Evolutionary conservation across 2,797 vertebrate genomes (phyloP), one percentile per base, ranked within the genome.

Genomic region (Buceros bicornis): DNA sequence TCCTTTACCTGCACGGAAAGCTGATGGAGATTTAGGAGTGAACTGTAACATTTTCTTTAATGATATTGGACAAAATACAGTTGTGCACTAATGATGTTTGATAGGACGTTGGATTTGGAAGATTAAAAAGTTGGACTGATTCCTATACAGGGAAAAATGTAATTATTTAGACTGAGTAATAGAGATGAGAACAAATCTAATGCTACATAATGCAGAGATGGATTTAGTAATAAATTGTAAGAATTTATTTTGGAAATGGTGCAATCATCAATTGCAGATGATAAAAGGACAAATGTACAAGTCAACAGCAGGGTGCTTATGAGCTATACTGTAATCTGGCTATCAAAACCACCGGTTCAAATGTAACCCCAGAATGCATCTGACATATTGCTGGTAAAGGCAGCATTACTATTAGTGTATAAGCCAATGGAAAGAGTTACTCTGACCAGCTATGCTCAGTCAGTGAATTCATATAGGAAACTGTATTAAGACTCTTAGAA

Each of bases 21-120:
- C 16, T 56, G 60, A 33, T 0, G 0, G n/a, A n/a, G 4, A 22
- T 88, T 78, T 86, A 60, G 16, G 31, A 86, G 5, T 22, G 29
- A 73, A 4, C 11, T 88, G 69, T 73, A 80, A 33, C 80, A 79
- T 79, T 88, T 62, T 65, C 47, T 78, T 82, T 80, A 45, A 65
- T 66, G 25, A 47, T 2, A 2, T 66, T 29, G 42, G 14, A 51
- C 29, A 70, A 86, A 81, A 83, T 13, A 1, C 40, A 73, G 26
- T 58, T 20, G 22, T 47, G 11, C 54, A n/a, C 14, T 77, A 70
- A 50, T 21, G 26, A 24, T 17, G 3, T 48, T 80, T 77, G 60
- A 58, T 13, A 70, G 9, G 24, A 25, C 8, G 26, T 47, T 7
- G 19, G 15, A 83, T 51, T 62, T 42, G 35, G 35, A 90, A 51